A percentile compares a stretch with the other conserved stretches of the same genome.
Evolutionary conservation across 1,140 invertebrate species (phyloP).

Genomic region (Drosophila pectinifera): DNA sequence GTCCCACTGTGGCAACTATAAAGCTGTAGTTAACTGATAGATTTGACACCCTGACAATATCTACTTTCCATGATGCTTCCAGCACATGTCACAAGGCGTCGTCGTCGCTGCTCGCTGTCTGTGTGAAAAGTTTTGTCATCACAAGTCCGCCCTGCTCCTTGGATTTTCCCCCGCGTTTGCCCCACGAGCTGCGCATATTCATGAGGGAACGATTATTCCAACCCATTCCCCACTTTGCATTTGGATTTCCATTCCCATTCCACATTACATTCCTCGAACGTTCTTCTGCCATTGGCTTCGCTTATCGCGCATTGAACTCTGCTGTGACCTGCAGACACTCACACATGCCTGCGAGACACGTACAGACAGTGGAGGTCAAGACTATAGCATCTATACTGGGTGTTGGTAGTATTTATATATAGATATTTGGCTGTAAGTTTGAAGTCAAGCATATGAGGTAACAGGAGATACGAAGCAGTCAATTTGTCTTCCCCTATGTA

Average conservation of each 20-base stretch:
- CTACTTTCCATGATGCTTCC: slow-evolving; percentile 51
- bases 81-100: slow-evolving; percentile 37
- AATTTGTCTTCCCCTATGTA: no score
- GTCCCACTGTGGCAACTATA: slow-evolving; percentile 38
- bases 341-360: slow-evolving; percentile 10
- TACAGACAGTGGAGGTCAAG: slow-evolving; percentile 10
- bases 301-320: slow-evolving; percentile 68
- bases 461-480: no score
- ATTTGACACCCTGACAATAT: slow-evolving; percentile 51
- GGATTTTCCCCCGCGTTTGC: no score
- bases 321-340: slow-evolving; percentile 47
- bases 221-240: slow-evolving; percentile 16
- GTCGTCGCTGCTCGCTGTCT: slow-evolving; percentile 19
- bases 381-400: background rate
- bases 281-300: slow-evolving; percentile 53
- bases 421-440: no score
- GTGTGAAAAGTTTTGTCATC: slow-evolving; percentile 48
- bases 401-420: no score
- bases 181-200: slow-evolving; percentile 25
- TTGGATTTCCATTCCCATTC: slow-evolving; percentile 6
- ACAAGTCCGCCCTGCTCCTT: background rate
- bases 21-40: slow-evolving; percentile 41
- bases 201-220: slow-evolving; percentile 49
- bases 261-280: slow-evolving; percentile 38
- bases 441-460: no score